These are phyloP conservation scores for Cecidostiba fungosa DNA, from an alignment of 2,888 invertebrate species.

Conservation along the genomic window DNA sequence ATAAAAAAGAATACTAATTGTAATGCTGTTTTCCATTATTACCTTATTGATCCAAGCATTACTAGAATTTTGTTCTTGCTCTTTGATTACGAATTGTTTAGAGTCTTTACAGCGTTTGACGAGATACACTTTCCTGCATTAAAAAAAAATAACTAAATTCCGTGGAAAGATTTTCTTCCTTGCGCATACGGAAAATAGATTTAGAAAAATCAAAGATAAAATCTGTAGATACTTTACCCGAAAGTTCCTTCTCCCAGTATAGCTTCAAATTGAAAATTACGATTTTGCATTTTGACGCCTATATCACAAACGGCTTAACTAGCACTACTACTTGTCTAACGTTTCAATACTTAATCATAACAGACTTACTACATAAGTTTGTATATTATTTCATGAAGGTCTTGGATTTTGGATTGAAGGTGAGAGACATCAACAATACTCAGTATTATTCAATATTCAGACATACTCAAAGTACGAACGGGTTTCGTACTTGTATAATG, in stretches of 20 bases:
- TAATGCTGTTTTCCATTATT: constrained; percentile 11
- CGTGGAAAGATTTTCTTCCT: too few relatives aligned
- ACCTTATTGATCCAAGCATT: constrained; percentile 64
- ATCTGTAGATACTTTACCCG: constrained; percentile 69
- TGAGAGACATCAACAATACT: constrained; percentile 48
- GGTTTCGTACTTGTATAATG: constrained; percentile 46
- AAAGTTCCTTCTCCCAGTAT: constrained; percentile 72
- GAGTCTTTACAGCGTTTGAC: constrained; percentile 71
- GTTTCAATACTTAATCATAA: neutral
- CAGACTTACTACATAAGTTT: neutral
- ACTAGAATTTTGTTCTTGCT: constrained; percentile 67
- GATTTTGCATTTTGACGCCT: constrained; percentile 51
- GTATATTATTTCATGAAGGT: neutral
- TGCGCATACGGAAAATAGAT: neutral
- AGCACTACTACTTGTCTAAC: neutral
- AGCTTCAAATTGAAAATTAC: constrained; percentile 68
- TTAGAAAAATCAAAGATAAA: constrained; percentile 12
- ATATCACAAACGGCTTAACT: constrained; percentile 9
- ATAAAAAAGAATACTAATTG: neutral
- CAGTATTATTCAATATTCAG: constrained; percentile 43
- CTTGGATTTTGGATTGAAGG: constrained; percentile 45
- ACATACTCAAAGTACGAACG: constrained; percentile 46
- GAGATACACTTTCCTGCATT: constrained; percentile 70
- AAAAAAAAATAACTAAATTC: neutral
- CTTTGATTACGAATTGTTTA: constrained; percentile 73